These are phyloP conservation scores for Cladopsammia gracilis DNA, from an alignment of 64 coral and sea anemone species.

Conservation along the genomic window DNA sequence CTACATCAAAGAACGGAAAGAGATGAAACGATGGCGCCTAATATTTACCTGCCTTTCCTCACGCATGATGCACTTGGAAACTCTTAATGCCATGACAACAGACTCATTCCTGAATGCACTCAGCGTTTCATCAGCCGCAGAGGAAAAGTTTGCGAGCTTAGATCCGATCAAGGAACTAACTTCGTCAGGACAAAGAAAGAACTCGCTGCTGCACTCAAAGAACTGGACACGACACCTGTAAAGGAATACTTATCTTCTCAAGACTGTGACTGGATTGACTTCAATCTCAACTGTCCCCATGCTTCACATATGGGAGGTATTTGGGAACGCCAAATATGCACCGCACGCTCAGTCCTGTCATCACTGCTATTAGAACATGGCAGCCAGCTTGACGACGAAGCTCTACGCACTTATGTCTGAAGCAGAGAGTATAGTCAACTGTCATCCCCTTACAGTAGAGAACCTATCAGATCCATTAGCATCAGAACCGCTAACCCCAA, in stretches of 20 bases:
- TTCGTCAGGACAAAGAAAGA: conserved; percentile 60
- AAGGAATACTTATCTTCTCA: conserved; percentile 36
- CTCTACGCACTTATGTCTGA: conserved; percentile 44
- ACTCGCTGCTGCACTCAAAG: background rate
- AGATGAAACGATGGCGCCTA: conserved; percentile 56
- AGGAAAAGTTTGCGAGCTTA: conserved; percentile 58
- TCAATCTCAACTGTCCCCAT: conserved; percentile 56
- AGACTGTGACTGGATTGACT: conserved; percentile 56
- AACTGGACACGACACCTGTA: conserved; percentile 2
- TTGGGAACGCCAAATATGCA: conserved; percentile 63
- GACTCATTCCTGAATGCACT: conserved; percentile 63
- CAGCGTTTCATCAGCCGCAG: conserved; percentile 65
- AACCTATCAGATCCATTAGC: conserved; percentile 25
- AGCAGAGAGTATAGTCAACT: conserved; percentile 69
- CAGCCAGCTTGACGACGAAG: conserved; percentile 40
- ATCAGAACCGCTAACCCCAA: conserved; percentile 47
- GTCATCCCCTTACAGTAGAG: conserved; percentile 39
- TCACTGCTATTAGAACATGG: conserved; percentile 37
- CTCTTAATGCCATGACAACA: conserved; percentile 20
- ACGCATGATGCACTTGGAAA: conserved; percentile 48
- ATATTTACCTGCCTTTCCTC: conserved; percentile 61
- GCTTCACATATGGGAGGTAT: conserved; percentile 65
- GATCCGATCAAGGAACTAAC: conserved; percentile 58
- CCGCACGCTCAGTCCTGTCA: conserved; percentile 46
- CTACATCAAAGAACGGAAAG: conserved; percentile 51